Conservation (phyloP, 2,113 vertebrate species). For the Misgurnus anguillicaudatus region DNA sequence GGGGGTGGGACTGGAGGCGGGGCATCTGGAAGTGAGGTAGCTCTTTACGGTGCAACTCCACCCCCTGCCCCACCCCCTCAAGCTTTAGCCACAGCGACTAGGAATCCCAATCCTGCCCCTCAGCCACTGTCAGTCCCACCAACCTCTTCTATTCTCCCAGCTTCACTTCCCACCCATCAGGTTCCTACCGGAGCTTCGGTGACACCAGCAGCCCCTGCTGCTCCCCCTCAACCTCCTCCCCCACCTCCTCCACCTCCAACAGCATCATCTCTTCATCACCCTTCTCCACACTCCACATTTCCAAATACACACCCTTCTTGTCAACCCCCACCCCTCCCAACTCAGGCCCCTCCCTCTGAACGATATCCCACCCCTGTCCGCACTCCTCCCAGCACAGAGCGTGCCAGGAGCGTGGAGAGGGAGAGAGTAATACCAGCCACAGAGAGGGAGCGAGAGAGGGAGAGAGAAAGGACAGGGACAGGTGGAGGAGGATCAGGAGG, state of each 20-base stretch:
- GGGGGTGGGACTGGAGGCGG: slow-evolving; percentile 64
- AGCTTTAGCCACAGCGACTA: slow-evolving; percentile 62
- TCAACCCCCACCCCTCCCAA: slow-evolving; percentile 69
- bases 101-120: slow-evolving; percentile 69
- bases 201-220: slow-evolving; percentile 69
- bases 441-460: slow-evolving; percentile 69
- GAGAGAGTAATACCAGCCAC: slow-evolving; percentile 64
- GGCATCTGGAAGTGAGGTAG: slow-evolving; percentile 67
- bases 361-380: slow-evolving; percentile 79
- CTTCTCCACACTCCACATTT: slow-evolving; percentile 73
- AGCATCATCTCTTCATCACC: slow-evolving; percentile 60
- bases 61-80: slow-evolving; percentile 68
- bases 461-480: slow-evolving; percentile 68
- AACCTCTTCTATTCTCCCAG: slow-evolving; percentile 60
- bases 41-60: slow-evolving; percentile 75
- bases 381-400: slow-evolving; percentile 63
- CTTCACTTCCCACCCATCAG: slow-evolving; percentile 60
- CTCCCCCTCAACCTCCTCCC: slow-evolving; percentile 64
- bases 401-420: slow-evolving; percentile 70
- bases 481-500: slow-evolving; percentile 76
- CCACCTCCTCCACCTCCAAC: slow-evolving; percentile 61
- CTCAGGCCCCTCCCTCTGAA: slow-evolving; percentile 70
- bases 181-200: slow-evolving; percentile 65
- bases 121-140: slow-evolving; percentile 70
- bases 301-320: slow-evolving; percentile 69